Conservation (phyloP, 2,797 vertebrate species). For the Sebastes melanostomus region DNA sequence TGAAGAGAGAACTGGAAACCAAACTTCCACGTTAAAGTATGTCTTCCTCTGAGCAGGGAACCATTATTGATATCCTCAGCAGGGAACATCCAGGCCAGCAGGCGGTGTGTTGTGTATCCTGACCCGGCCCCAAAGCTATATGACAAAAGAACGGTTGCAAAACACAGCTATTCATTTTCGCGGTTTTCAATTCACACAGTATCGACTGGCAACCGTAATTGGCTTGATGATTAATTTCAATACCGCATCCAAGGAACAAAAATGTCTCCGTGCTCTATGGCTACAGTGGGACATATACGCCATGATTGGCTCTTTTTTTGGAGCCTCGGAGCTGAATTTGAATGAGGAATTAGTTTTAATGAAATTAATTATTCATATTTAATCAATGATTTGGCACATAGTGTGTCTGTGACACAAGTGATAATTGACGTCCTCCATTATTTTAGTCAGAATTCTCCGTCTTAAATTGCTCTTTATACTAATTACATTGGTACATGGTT, state of each 20-base stretch:
- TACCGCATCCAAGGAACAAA: neutral
- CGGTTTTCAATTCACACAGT: neutral
- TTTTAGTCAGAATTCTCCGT: constrained; percentile 22
- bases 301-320: neutral
- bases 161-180: neutral
- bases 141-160: neutral
- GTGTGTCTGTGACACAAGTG: constrained; percentile 2
- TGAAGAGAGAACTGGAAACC: constrained; percentile 38
- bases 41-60: constrained; percentile 1
- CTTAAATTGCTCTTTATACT: constrained; percentile 4
- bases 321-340: neutral
- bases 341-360: constrained; percentile 26
- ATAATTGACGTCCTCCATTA: constrained; percentile 26
- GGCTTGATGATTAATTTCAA: constrained; percentile 1
- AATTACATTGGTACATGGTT: constrained; percentile 14
- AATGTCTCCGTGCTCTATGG: neutral
- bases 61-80: constrained; percentile 23
- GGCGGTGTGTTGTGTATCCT: neutral
- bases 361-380: constrained; percentile 46
- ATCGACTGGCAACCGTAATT: neutral
- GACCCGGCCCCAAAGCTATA: neutral
- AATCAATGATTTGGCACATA: constrained; percentile 29
- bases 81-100: neutral
- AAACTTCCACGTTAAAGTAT: neutral
- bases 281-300: neutral